Evolutionary conservation across 1,140 invertebrate species (phyloP), one percentile per base, ranked within the genome.

Genomic region (Drosophila carrolli): DNA sequence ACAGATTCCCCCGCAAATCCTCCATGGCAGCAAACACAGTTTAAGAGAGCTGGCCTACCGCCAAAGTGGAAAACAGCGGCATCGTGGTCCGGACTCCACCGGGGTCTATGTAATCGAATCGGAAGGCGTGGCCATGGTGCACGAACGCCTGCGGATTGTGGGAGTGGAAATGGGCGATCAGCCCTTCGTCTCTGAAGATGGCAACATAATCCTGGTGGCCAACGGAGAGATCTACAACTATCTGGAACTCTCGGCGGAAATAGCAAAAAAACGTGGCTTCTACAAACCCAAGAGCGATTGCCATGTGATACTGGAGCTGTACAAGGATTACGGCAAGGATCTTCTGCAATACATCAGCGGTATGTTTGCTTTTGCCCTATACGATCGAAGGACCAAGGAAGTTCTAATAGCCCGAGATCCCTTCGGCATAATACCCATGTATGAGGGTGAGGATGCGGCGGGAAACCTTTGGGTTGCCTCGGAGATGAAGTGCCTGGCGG

Each of bases 281-380:
- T 97, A 96, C 75, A 94, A 94, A 67, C 97, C 96, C 0, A 94
- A 95, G 77, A 96, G 96, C 82, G 96, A 97, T 79, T 95, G 97
- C 4, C 96, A 97, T 92, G 94, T 95, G 8, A 95, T 97, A 44
- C 93, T 96, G 32, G 96, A 97, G 78, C 83, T 96, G 29, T 97
- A 96, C 75, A 92, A 94, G 53, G 94, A 94, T 41, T 94, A 94
- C 55, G 95, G 95, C 0, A 93, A 94, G 13, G 93, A 95, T 13
- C 93, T 95, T 46, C 93, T 95, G 0, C 93, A 93, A 59, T 93
- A 94, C 37, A 93, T 97, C 0, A 96, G 96, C 79, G 97, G 97
- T 7, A 97, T 97, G 19, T 98, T 97, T 93, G 95, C 96, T n/a
- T 98, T 98, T 93, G 96, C 96, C 81, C 91, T 98, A 19, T 93